Percentiles rank a stretch among this genome's conserved stretches.
phyloP scores from a whole-genome alignment of 2,888 invertebrate genomes.

The Eilema sororculum region DNA sequence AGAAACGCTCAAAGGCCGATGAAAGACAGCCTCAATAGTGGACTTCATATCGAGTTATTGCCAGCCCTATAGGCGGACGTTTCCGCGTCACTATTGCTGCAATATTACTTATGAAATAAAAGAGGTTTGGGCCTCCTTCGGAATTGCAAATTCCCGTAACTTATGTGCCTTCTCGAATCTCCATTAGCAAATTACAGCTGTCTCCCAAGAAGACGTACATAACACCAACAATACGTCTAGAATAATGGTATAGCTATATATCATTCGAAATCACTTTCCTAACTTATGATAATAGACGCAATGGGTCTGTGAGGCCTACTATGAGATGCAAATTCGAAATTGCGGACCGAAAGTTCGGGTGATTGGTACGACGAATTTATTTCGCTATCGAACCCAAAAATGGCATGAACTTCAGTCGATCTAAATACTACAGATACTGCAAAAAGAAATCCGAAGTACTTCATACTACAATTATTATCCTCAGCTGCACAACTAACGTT shows the following conservation, averaged over 20 bases:
- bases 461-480: too few relatives aligned
- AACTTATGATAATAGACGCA: conserved; percentile 70
- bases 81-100: conserved; percentile 48
- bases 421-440: too few relatives aligned
- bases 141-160: conserved; percentile 62
- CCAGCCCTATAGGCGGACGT: conserved; percentile 37
- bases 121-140: conserved; percentile 52
- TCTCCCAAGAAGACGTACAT: conserved; percentile 53
- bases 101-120: conserved; percentile 59
- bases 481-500: too few relatives aligned
- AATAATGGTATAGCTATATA: conserved; percentile 56
- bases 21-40: too few relatives aligned
- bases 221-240: conserved; percentile 63
- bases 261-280: conserved; percentile 64
- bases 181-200: conserved; percentile 73
- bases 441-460: too few relatives aligned
- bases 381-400: too few relatives aligned
- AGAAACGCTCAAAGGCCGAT: too few relatives aligned
- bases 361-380: not conserved
- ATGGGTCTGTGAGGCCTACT: conserved; percentile 52
- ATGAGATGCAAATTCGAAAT: not conserved
- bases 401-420: too few relatives aligned
- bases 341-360: not conserved
- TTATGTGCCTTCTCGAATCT: conserved; percentile 61
- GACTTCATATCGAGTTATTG: conserved; percentile 1